These are phyloP conservation scores for Boleophthalmus pectinirostris DNA, from an alignment of 2,113 vertebrate species.

Conservation along the genomic window DNA sequence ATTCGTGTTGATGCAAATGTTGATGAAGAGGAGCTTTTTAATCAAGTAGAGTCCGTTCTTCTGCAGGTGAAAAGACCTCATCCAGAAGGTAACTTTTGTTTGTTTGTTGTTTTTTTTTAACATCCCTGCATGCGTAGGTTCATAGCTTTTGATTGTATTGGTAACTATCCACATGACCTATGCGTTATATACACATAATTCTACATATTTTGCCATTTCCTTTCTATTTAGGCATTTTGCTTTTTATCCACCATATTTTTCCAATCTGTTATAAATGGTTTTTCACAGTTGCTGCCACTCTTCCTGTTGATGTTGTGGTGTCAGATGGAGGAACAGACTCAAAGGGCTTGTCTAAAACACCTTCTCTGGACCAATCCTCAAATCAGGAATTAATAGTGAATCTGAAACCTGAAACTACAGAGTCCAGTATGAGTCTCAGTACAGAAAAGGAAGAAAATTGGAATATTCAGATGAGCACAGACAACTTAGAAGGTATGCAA, in stretches of 20 bases:
- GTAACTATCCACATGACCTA: background rate
- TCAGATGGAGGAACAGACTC: slow-evolving; percentile 5
- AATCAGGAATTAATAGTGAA: background rate
- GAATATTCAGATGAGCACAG: slow-evolving; percentile 16
- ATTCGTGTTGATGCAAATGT: slow-evolving; percentile 81
- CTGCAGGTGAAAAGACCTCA: slow-evolving; percentile 52
- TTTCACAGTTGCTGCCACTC: slow-evolving; percentile 10
- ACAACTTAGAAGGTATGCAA: slow-evolving; percentile 34
- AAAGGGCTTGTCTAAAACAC: background rate
- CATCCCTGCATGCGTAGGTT: background rate
- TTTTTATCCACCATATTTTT: background rate
- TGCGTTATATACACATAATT: background rate
- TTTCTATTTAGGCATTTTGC: background rate
- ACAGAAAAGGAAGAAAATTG: slow-evolving; percentile 11
- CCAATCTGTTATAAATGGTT: background rate
- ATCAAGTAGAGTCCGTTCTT: slow-evolving; percentile 79
- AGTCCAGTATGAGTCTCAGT: background rate
- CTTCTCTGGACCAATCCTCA: background rate
- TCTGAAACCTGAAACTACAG: background rate
- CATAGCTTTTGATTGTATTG: background rate
- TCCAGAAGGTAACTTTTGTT: slow-evolving; percentile 48
- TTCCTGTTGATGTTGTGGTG: background rate
- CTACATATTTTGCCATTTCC: background rate
- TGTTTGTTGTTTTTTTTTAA: background rate
- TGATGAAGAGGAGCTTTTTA: slow-evolving; percentile 72